Base-by-base conservation (phyloP, 1,140 invertebrate genomes). In the Adelges cooleyi region DNA sequence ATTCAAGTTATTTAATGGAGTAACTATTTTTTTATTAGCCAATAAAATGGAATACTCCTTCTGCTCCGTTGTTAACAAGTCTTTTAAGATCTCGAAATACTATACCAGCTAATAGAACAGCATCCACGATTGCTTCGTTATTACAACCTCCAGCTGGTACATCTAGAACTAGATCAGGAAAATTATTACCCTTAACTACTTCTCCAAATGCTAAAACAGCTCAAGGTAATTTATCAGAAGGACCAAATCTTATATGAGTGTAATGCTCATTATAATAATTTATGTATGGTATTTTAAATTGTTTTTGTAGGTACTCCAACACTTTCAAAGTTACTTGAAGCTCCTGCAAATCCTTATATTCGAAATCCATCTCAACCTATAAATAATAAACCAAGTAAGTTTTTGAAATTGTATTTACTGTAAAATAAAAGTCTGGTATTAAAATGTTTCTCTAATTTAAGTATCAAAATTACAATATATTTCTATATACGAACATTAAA, bases 11-110 rank as follows among this genome's bases (percentile, higher is more conserved):
- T 33, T 6, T 6, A 33, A 33, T 33, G 29, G 29, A 6, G 11
- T 33, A 33, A 33, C 11, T 33, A 33, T 33, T 33, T 33, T 33
- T 33, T 33, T 33, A 29, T 29, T 3, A 62, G 56, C 56, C 56
- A 33, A 62, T 62, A 20, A 62, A 62, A 48, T 62, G 56, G 56
- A 62, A 62, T 48, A 33, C 56, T 9, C 56, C 56, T 40, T 62
- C 56, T n/a, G 56, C 56, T 20, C 56, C 56, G 3, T 48, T 62
- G 46, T 62, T 62, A 33, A 62, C 56, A 6, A 62, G 56, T 62
- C 54, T 62, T 20, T 15, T 62, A n/a, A 62, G 42, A 22, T 62
- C 56, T 29, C 56, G 42, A 5, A 62, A 48, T 20, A 62, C 56
- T 11, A 62, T 62, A 46, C 42, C 56, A 15, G 17, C 13, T n/a